Base-by-base conservation (phyloP, 2,113 vertebrate species). In the Sterna hirundo region DNA sequence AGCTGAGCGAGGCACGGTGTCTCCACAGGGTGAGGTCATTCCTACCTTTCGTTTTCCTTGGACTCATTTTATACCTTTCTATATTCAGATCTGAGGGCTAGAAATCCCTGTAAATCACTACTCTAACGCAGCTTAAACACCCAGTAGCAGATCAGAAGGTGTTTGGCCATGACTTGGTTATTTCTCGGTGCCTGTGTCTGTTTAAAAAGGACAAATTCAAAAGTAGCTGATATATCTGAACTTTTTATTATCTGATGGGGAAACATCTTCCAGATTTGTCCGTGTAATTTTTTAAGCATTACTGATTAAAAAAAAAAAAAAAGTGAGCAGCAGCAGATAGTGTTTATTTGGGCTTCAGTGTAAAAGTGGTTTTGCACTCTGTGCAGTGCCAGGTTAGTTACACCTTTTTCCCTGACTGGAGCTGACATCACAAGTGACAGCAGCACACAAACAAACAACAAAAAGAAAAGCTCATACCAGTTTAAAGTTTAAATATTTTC, bases 11-110 rank as follows among this genome's bases (percentile, higher is more conserved):
- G 95, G 97, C 95, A 58, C 1, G 13, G 60, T 83, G 96, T 91
- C 96, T 96, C 83, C 84, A 55, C 14, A 71, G 40, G 78, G 36
- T 97, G 97, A 97, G 94, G 32, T 98, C 96, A 96, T 75, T 68
- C 49, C 92, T 66, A 91, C 82, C 86, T 92, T 92, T 88, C 97
- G 75, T 97, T 98, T 97, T 74, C 88, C 83, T 97, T 97, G 97
- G 97, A 84, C 54, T 75, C 30, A 3, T 9, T 51, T 42, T 42
- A 26, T 71, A 47, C 57, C 83, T 69, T 70, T 23, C 76, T 52
- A 18, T 79, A 61, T 62, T 46, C 77, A 89, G 95, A 77, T 60
- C 83, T 71, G 61, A 93, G 76, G 66, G 70, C 30, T 25, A 13
- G 65, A 44, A 66, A 84, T 62, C 71, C 61, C 71, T 79, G 58